Evolutionary conservation across 2,797 vertebrate species (phyloP).

Genomic region (Lithobates sylvaticus): DNA sequence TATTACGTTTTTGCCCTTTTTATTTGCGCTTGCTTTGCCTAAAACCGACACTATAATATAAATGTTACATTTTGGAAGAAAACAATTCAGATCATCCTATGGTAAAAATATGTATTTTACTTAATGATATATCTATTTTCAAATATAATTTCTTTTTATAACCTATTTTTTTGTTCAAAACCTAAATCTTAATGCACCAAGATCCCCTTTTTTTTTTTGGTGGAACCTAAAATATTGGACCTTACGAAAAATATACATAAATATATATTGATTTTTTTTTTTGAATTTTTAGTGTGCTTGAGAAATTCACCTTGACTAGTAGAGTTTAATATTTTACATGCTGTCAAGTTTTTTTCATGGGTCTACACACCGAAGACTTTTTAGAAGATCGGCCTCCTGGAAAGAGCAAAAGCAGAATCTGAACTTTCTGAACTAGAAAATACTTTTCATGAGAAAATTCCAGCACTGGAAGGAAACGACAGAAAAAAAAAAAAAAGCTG

Average conservation of each 20-base stretch:
- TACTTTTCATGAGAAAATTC: background rate
- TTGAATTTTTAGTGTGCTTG: no score
- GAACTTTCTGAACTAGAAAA: background rate
- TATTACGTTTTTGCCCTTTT: background rate
- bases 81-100: no score
- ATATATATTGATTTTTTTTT: background rate
- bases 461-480: background rate
- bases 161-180: background rate
- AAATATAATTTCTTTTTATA: no score
- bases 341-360: no score
- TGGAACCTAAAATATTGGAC: background rate
- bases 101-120: no score
- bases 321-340: background rate
- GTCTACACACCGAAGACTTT: background rate
- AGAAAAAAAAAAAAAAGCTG: constrained; percentile 2
- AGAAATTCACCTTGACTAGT: background rate
- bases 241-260: no score
- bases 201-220: background rate
- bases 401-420: background rate
- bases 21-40: background rate
- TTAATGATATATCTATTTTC: no score
- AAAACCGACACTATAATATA: no score
- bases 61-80: no score
- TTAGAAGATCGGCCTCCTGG: background rate
- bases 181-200: background rate